Percentiles rank a stretch among this genome's conserved stretches.
These are phyloP conservation scores for Drosophila subobscura DNA, from an alignment of 1,140 invertebrate species.

Conservation along the genomic window DNA sequence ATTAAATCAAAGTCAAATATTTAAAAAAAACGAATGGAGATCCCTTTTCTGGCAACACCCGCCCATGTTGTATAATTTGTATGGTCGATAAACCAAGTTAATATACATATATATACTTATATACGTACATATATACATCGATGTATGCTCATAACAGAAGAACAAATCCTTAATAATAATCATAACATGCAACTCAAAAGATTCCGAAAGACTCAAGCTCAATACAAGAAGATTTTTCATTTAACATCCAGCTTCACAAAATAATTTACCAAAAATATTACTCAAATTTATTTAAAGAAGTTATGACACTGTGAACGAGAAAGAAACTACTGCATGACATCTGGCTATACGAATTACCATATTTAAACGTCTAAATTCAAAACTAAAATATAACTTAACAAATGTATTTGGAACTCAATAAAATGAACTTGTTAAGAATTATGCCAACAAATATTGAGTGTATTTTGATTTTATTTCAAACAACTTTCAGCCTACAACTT, in stretches of 20 bases:
- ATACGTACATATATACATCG: constrained; percentile 35
- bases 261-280: constrained; percentile 16
- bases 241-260: constrained; percentile 21
- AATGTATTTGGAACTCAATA: constrained; percentile 80
- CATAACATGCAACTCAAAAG: constrained; percentile 1
- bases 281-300: constrained; percentile 22
- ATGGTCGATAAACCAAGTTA: constrained; percentile 40
- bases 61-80: constrained; percentile 74
- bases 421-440: constrained; percentile 75
- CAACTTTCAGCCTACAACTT: constrained; percentile 58
- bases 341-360: constrained; percentile 46
- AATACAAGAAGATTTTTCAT: constrained; percentile 17
- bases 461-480: constrained; percentile 40
- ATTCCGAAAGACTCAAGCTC: background rate
- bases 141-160: constrained; percentile 37
- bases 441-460: constrained; percentile 36
- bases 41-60: constrained; percentile 80
- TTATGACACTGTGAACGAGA: constrained; percentile 17
- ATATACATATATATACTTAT: constrained; percentile 18
- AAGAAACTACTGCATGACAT: constrained; percentile 15
- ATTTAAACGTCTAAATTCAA: constrained; percentile 27
- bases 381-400: constrained; percentile 65
- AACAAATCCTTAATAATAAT: constrained; percentile 18
- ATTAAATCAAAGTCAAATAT: constrained; percentile 53
- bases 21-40: constrained; percentile 20